A percentile compares a stretch with the other conserved stretches of the same genome.
These are phyloP conservation scores for Cromileptes altivelis DNA, from an alignment of 2,113 vertebrate species.

Conservation along the genomic window DNA sequence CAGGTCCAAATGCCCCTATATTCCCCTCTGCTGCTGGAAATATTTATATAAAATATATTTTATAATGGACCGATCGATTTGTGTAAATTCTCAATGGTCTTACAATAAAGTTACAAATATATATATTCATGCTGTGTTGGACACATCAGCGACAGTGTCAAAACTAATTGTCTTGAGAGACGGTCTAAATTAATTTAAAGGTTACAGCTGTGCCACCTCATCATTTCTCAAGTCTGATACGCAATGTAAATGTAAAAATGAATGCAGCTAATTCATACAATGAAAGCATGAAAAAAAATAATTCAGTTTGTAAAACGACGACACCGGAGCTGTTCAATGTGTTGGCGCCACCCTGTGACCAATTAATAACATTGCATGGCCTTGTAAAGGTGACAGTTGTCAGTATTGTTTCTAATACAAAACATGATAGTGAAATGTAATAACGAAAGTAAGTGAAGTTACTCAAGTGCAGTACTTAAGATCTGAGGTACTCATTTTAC, in stretches of 20 bases:
- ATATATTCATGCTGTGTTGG: background rate
- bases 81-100: background rate
- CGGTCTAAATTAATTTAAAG: no score
- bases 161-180: no score
- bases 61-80: no score
- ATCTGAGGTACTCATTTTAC: no score
- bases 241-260: background rate
- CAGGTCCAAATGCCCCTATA: background rate
- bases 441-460: background rate
- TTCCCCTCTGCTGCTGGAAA: background rate
- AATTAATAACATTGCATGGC: background rate
- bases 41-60: no score
- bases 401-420: background rate
- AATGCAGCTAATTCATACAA: background rate
- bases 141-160: background rate
- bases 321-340: background rate
- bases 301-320: no score
- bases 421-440: background rate
- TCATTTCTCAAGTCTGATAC: background rate
- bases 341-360: constrained; percentile 27
- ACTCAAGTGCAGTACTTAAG: no score
- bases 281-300: background rate
- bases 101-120: no score
- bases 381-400: background rate
- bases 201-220: background rate